These are phyloP conservation scores for Eleginops maclovinus DNA, from an alignment of 2,113 vertebrate species.

Conservation along the genomic window DNA sequence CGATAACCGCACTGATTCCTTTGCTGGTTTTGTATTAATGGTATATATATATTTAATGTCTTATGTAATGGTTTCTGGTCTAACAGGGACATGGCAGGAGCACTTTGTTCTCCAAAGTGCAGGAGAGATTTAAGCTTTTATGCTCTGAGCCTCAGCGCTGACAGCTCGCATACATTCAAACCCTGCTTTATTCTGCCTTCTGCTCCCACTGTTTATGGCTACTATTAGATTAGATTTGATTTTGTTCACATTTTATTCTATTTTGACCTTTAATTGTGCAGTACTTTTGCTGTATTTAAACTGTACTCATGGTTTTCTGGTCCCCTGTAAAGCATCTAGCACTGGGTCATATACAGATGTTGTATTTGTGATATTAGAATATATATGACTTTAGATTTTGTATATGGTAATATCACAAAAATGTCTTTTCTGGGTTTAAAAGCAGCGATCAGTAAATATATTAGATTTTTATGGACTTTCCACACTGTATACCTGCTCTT, in stretches of 20 bases:
- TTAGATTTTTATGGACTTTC: too few relatives aligned
- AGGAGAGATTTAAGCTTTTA: background rate
- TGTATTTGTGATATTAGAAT: too few relatives aligned
- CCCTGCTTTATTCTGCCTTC: background rate
- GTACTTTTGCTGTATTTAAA: background rate
- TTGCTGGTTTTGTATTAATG: too few relatives aligned
- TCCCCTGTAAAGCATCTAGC: too few relatives aligned
- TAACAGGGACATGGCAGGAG: background rate
- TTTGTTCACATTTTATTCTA: background rate
- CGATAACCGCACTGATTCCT: background rate
- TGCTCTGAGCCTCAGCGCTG: background rate
- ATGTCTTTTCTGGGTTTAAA: too few relatives aligned
- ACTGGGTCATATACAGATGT: too few relatives aligned
- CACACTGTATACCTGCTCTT: too few relatives aligned
- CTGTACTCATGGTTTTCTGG: background rate
- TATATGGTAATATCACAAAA: too few relatives aligned
- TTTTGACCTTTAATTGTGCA: background rate
- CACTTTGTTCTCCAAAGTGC: background rate
- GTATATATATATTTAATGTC: too few relatives aligned
- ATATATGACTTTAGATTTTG: too few relatives aligned
- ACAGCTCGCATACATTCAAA: background rate
- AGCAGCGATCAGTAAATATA: too few relatives aligned
- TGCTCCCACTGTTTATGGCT: background rate
- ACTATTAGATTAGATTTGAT: background rate
- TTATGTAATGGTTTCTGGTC: background rate